phyloP scores from a whole-genome alignment of 2,113 vertebrate species.

The Prietella phreatophila region DNA sequence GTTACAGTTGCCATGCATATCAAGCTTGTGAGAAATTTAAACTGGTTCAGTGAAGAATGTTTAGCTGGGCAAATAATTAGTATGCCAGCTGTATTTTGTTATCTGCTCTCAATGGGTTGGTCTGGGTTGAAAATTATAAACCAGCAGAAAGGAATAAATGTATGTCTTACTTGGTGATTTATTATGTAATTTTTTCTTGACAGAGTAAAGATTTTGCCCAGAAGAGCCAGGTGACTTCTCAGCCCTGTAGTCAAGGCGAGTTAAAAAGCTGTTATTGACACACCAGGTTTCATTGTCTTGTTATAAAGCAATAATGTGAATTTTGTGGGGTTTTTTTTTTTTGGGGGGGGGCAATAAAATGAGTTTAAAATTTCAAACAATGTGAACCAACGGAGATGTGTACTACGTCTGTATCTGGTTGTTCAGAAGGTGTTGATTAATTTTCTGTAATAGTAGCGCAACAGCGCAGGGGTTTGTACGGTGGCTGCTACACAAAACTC shows the following conservation, averaged over 20 bases:
- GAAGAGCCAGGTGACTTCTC: slow-evolving; percentile 41
- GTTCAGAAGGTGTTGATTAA: neutral
- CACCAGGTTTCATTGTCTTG: neutral
- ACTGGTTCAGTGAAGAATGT: neutral
- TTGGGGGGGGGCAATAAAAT: neutral
- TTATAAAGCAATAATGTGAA: neutral
- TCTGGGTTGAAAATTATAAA: neutral
- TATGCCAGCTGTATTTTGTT: neutral
- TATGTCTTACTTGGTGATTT: neutral
- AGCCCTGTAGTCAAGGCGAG: slow-evolving; percentile 37
- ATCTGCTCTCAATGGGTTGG: neutral
- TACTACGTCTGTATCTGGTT: neutral
- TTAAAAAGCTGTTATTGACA: neutral
- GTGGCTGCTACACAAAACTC: neutral
- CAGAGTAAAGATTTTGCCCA: slow-evolving; percentile 65
- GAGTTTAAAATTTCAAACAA: neutral
- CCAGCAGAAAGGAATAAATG: neutral
- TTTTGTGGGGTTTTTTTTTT: neutral
- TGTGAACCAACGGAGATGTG: neutral
- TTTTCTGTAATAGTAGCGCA: neutral
- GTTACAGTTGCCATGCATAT: neutral
- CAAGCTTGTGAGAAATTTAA: neutral
- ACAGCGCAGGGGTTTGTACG: neutral
- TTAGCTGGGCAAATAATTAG: neutral
- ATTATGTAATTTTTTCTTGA: slow-evolving; percentile 36